Conservation (phyloP, 2,797 vertebrate genomes). For the Tolypeutes matacus region DNA sequence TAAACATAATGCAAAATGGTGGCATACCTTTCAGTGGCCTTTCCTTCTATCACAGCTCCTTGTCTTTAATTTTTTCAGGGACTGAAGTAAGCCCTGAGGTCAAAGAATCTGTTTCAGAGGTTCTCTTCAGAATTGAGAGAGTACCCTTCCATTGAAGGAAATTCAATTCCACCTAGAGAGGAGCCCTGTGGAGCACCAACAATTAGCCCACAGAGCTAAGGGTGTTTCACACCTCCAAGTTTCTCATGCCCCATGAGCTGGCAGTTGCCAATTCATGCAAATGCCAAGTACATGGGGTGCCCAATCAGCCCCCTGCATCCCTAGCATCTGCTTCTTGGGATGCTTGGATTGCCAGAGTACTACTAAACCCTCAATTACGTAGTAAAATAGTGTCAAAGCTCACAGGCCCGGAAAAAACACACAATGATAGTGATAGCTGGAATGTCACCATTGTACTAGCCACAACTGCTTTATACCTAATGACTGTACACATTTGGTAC, state of each 20-base stretch:
- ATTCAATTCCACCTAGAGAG: constrained; percentile 52
- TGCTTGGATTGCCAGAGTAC: constrained; percentile 57
- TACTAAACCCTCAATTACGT: constrained; percentile 53
- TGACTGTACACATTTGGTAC: neutral
- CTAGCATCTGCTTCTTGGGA: constrained; percentile 75
- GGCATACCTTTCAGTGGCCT: neutral
- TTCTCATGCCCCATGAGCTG: constrained; percentile 52
- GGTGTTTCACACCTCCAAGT: constrained; percentile 37
- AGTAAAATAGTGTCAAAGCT: constrained; percentile 67
- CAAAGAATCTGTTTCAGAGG: constrained; percentile 1
- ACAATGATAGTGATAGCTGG: constrained; percentile 54
- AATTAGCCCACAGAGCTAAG: constrained; percentile 64
- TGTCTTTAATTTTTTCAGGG: neutral
- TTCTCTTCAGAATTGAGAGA: constrained; percentile 24
- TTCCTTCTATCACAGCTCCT: neutral
- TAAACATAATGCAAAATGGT: neutral
- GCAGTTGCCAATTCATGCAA: constrained; percentile 58
- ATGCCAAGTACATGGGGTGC: constrained; percentile 72
- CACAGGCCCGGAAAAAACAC: constrained; percentile 70
- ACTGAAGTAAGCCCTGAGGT: neutral
- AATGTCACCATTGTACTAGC: constrained; percentile 42
- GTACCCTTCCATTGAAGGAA: constrained; percentile 59
- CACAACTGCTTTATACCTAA: constrained; percentile 39
- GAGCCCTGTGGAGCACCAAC: constrained; percentile 27
- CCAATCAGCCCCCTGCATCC: constrained; percentile 72